Percentiles rank a stretch among this genome's conserved stretches.
phyloP scores from a whole-genome alignment of 2,113 vertebrate species.

The Riparia riparia region DNA sequence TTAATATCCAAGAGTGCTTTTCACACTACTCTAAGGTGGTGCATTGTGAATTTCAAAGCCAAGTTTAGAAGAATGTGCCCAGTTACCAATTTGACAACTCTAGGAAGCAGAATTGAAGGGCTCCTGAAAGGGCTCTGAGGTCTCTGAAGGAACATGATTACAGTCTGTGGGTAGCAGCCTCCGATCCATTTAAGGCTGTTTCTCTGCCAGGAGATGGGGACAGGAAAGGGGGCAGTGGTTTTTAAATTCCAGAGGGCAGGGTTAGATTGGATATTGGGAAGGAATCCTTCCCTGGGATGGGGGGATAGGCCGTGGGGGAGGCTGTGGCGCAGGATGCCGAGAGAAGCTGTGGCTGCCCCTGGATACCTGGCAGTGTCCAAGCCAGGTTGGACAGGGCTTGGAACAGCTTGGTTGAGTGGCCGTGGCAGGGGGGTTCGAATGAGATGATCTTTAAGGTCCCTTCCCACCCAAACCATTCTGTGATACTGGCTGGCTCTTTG shows the following conservation, averaged over 20 bases:
- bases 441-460: background rate
- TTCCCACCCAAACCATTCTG: background rate
- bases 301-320: background rate
- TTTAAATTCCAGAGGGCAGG: background rate
- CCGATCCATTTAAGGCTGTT: background rate
- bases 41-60: background rate
- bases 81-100: background rate
- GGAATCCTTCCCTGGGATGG: background rate
- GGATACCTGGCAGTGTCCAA: background rate
- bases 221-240: background rate
- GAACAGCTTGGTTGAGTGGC: background rate
- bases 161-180: background rate
- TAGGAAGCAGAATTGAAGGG: background rate
- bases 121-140: background rate
- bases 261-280: background rate
- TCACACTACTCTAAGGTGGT: background rate
- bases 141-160: rapidly evolving
- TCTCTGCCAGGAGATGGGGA: background rate
- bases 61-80: background rate
- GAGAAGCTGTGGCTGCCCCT: background rate
- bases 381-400: background rate
- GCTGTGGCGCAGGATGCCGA: background rate
- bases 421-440: background rate
- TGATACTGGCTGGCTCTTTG: background rate
- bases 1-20: background rate